Percentiles rank a stretch among this genome's conserved stretches.
These are phyloP conservation scores for Delia radicum DNA, from an alignment of 1,140 invertebrate species.

Conservation along the genomic window DNA sequence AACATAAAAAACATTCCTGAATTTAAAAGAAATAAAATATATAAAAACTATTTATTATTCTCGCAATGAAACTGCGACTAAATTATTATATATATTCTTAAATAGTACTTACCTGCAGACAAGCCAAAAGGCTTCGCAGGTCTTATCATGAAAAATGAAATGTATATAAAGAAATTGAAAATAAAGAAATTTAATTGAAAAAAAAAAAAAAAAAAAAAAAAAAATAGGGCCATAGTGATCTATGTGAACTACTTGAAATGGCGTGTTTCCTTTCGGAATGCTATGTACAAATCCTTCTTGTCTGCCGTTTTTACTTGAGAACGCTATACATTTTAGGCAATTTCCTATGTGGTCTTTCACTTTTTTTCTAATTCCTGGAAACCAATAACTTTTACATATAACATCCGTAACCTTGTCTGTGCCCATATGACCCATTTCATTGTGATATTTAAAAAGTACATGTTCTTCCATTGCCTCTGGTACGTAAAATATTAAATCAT, in stretches of 20 bases:
- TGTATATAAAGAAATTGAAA: too few species aligned
- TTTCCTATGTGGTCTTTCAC: slow-evolving; percentile 32
- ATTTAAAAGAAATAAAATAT: too few species aligned
- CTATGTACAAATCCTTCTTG: slow-evolving; percentile 38
- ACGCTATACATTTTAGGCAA: slow-evolving; percentile 42
- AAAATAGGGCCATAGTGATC: slow-evolving; percentile 44
- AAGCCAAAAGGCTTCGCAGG: too few species aligned
- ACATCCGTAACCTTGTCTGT: slow-evolving; percentile 35
- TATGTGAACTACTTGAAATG: slow-evolving; percentile 38
- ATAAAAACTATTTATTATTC: too few species aligned
- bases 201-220: too few species aligned
- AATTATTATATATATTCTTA: too few species aligned
- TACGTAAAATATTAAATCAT: slow-evolving; percentile 37
- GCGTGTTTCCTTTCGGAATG: slow-evolving; percentile 36
- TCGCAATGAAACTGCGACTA: too few species aligned
- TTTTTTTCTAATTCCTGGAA: slow-evolving; percentile 40
- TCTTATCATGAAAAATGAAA: too few species aligned
- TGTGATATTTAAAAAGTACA: slow-evolving; percentile 36
- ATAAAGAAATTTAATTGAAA: too few species aligned
- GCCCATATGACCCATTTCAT: slow-evolving; percentile 42
- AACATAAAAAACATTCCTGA: too few species aligned
- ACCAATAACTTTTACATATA: slow-evolving; percentile 39
- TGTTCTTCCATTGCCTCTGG: slow-evolving; percentile 37
- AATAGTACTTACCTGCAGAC: too few species aligned
- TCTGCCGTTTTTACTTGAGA: slow-evolving; percentile 36